These are phyloP conservation scores for Calameuta idolon DNA, from an alignment of 2,888 invertebrate genomes.

Conservation along the genomic window DNA sequence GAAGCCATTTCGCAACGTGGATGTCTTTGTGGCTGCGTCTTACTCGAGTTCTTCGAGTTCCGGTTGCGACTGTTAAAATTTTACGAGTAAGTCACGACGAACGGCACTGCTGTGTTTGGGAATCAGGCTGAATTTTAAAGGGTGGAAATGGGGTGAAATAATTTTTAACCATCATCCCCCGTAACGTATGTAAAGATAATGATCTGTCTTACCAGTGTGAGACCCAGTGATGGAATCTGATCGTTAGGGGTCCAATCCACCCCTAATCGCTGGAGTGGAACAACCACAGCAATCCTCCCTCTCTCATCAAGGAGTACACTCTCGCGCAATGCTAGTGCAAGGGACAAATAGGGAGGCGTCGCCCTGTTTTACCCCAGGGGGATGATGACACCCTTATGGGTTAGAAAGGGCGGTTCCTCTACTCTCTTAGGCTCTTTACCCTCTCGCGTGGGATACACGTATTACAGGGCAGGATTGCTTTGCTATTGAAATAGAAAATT, in stretches of 20 bases:
- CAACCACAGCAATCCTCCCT: background rate
- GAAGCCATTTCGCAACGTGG: background rate
- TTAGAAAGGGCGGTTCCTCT: background rate
- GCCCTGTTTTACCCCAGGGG: background rate
- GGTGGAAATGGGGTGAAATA: background rate
- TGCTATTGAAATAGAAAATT: conserved; percentile 5
- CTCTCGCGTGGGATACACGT: background rate
- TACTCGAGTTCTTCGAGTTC: background rate
- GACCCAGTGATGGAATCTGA: background rate
- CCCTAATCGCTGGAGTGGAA: background rate
- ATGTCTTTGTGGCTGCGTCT: background rate
- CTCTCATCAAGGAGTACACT: background rate
- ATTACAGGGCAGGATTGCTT: background rate
- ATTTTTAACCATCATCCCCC: background rate
- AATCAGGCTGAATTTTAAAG: background rate
- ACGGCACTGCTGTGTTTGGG: background rate
- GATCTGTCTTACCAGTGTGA: background rate
- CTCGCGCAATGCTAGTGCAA: background rate
- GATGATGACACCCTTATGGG: conserved; percentile 1
- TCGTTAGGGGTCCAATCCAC: background rate
- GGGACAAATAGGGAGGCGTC: conserved; percentile 1
- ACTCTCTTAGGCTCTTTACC: background rate
- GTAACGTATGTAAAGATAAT: background rate
- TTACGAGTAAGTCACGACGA: background rate
- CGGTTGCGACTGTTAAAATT: background rate